Base-by-base conservation (phyloP, 2,797 vertebrate species). In the Cuculus canorus region DNA sequence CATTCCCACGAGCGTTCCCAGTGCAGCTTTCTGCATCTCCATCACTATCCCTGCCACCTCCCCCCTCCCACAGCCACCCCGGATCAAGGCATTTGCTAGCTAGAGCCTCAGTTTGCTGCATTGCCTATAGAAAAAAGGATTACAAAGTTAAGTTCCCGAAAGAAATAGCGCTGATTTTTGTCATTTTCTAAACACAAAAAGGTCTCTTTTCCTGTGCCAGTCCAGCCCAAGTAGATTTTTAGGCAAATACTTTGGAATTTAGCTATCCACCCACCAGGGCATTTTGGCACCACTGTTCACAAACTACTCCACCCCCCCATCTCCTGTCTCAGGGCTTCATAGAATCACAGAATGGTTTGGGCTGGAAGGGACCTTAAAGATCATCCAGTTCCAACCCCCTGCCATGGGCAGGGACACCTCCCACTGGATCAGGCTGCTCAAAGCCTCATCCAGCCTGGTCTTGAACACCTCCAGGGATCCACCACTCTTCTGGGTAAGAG, bases 1-100 rank as follows among this genome's bases (percentile, higher is more conserved):
- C 0, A 0, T 35, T 53, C 37, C 37, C 48, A 52, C 0, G 3
- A 54, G 48, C 57, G 86, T 16, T 52, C 60, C 43, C 41, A 64
- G 17, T 2, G 1, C 27, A 3, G 27, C 33, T 52, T 35, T 7
- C 65, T 3, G 1, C 48, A 32, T 14, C 33, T 54, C 37, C 18
- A 9, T 10, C 5, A 0, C 32, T 64, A 17, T 32, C 70, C 64
- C 19, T 45, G 30, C 59, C 35, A 5, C 0, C 53, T 28, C 15
- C 52, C 28, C 48, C 33, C 10, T 45, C 19, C 22, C 65, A 43
- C 33, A 43, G 50, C 19, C 57, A 21, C 9, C 35, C 53, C 35
- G 63, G 22, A 25, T 5, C 63, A 54, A 54, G 63, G n/a, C 10
- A 35, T 57, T 63, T 32, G 2, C 59, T 78, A 41, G 21, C 17